Percentiles rank a stretch among this genome's conserved stretches.
phyloP scores from a whole-genome alignment of 2,888 invertebrate genomes.

The Leptogaster cylindrica region DNA sequence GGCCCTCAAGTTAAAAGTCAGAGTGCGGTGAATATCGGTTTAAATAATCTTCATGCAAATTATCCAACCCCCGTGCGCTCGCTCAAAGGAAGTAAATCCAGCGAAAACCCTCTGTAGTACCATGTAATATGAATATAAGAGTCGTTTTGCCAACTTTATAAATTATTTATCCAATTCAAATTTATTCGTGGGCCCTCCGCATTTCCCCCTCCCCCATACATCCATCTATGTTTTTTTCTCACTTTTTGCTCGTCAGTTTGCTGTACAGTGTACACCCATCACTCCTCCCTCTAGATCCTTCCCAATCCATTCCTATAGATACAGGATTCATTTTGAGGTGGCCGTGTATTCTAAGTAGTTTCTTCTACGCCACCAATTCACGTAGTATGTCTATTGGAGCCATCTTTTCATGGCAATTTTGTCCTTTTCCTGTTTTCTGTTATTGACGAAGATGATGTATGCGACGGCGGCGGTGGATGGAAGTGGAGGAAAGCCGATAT shows the following conservation, averaged over 20 bases:
- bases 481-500: conserved; percentile 23
- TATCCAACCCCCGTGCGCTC: conserved; percentile 8
- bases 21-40: conserved; percentile 25
- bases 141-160: conserved; percentile 43
- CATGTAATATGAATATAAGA: conserved; percentile 49
- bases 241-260: not conserved
- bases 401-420: conserved; percentile 37
- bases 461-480: too few species aligned
- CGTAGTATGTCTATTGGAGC: conserved; percentile 11
- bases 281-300: not conserved
- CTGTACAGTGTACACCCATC: too few species aligned
- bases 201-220: too few species aligned
- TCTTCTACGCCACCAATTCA: conserved; percentile 20
- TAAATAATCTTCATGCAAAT: conserved; percentile 35
- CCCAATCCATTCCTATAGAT: not conserved
- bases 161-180: conserved; percentile 39
- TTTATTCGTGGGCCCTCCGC: conserved; percentile 10
- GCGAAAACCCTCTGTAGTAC: conserved; percentile 44
- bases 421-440: conserved; percentile 38
- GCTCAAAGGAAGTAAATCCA: conserved; percentile 25
- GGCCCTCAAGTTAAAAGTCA: conserved; percentile 15
- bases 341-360: conserved; percentile 29
- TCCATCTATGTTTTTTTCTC: not conserved
- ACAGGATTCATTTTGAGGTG: not conserved
- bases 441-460: conserved; percentile 33